phyloP scores from a whole-genome alignment of 2,797 vertebrate genomes.

The Cetoscarus ocellatus region DNA sequence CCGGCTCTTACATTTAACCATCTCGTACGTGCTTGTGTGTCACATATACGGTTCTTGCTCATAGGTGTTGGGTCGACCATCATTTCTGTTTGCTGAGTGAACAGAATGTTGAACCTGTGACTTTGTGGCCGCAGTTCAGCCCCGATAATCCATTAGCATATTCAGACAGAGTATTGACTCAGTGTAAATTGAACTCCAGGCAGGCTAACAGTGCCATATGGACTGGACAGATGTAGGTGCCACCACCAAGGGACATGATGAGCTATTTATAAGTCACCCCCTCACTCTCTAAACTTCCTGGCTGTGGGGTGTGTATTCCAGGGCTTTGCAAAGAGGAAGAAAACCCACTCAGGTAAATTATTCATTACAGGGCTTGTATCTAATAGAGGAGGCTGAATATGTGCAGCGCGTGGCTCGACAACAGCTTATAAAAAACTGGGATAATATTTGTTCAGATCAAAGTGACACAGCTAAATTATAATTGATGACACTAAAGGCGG shows the following conservation, averaged over 20 bases:
- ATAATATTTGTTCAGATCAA: conserved; percentile 71
- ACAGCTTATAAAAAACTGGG: conserved; percentile 28
- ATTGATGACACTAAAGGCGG: conserved; percentile 63
- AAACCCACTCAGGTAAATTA: conserved; percentile 67
- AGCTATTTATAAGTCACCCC: conserved; percentile 43
- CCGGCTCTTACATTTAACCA: too few relatives aligned
- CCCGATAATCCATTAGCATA: conserved; percentile 2
- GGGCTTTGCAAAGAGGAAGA: conserved; percentile 25
- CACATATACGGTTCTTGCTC: too few relatives aligned
- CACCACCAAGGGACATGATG: conserved; percentile 44
- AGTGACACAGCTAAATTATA: conserved; percentile 53
- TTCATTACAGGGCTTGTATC: conserved; percentile 50
- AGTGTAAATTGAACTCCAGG: conserved; percentile 30
- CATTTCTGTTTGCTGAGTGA: background rate
- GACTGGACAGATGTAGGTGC: conserved; percentile 54
- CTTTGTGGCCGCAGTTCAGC: background rate
- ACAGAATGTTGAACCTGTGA: background rate
- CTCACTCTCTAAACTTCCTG: conserved; percentile 29
- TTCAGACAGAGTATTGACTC: conserved; percentile 20
- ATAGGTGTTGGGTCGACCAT: background rate
- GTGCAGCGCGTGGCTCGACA: conserved; percentile 32
- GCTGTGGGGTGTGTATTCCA: conserved; percentile 30
- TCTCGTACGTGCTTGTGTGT: too few relatives aligned
- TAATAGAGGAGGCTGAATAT: conserved; percentile 28
- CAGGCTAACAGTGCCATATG: conserved; percentile 43